phyloP scores from a whole-genome alignment of 2,797 vertebrate species.

The Periparus ater region DNA sequence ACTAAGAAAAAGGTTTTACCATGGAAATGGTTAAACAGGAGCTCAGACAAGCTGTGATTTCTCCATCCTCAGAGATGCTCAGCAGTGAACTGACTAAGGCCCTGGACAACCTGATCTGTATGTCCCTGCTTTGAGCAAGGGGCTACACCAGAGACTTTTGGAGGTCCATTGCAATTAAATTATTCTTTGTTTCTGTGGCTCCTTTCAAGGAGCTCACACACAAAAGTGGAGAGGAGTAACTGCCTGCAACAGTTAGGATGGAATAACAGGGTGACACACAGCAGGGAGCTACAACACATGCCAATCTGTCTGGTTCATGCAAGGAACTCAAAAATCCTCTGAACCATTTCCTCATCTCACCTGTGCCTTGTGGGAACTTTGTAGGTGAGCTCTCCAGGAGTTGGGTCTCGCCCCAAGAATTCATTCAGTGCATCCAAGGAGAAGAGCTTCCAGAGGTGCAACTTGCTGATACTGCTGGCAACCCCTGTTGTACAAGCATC shows the following conservation, averaged over 20 bases:
- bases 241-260: not conserved
- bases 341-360: conserved; percentile 65
- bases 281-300: not conserved
- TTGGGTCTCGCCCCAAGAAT: conserved; percentile 78
- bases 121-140: not conserved
- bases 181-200: not conserved
- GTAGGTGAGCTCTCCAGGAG: conserved; percentile 79
- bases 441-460: conserved; percentile 86
- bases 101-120: not conserved
- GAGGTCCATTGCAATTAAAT: not conserved
- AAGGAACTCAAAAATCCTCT: not conserved
- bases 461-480: conserved; percentile 76
- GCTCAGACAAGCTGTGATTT: not conserved
- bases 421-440: conserved; percentile 86
- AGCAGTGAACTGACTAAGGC: not conserved
- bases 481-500: conserved; percentile 80
- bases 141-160: not conserved
- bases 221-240: not conserved
- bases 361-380: conserved; percentile 83
- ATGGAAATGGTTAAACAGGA: not conserved
- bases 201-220: not conserved
- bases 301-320: not conserved
- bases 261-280: not conserved
- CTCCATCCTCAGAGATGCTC: not conserved
- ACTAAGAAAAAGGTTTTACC: not conserved